phyloP scores from a whole-genome alignment of 2,797 vertebrate genomes.

The Xyrichtys novacula region DNA sequence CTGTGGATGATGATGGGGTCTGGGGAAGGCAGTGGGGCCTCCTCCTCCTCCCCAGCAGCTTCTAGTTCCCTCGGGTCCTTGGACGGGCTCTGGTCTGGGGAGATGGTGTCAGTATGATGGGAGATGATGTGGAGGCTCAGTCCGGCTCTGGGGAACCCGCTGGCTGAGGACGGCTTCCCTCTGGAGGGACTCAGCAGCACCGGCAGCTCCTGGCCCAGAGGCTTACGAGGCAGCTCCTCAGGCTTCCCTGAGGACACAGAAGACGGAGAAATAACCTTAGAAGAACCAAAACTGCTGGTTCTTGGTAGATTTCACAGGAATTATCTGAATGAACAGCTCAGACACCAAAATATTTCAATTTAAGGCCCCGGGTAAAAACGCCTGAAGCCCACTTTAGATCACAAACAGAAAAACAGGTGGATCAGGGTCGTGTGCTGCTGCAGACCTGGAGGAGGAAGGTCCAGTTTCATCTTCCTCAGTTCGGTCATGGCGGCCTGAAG shows the following conservation, averaged over 20 bases:
- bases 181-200: conserved; percentile 70
- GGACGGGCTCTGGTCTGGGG: conserved; percentile 71
- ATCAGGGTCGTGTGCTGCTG: background rate
- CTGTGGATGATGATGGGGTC: conserved; percentile 80
- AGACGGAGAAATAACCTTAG: background rate
- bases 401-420: too few relatives aligned
- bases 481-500: conserved; percentile 86
- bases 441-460: conserved; percentile 87
- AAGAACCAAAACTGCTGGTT: too few relatives aligned
- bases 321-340: too few relatives aligned
- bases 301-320: too few relatives aligned
- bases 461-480: conserved; percentile 87
- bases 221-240: conserved; percentile 87
- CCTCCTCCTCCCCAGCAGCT: conserved; percentile 47
- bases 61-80: conserved; percentile 66
- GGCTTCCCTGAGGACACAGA: conserved; percentile 81
- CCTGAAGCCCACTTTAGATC: too few relatives aligned
- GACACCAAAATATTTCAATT: too few relatives aligned
- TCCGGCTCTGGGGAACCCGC: conserved; percentile 41
- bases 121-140: conserved; percentile 72
- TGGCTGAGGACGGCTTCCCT: conserved; percentile 46
- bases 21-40: conserved; percentile 67
- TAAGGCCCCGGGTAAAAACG: too few relatives aligned
- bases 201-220: conserved; percentile 87
- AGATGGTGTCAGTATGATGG: conserved; percentile 61